A percentile compares a stretch with the other conserved stretches of the same genome.
Evolutionary conservation across 2,113 vertebrate genomes (phyloP).

Genomic region (human): GRCh38 chr9:115880001-115880500

Average conservation of each 20-base stretch:
- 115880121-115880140: background rate
- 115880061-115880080: background rate
- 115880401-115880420: background rate
- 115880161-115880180: background rate
- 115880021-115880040: background rate
- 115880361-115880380: background rate
- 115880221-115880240: constrained; percentile 3
- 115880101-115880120: background rate
- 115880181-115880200: background rate
- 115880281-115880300: background rate
- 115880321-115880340: background rate
- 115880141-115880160: background rate
- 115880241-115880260: background rate
- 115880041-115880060: background rate
- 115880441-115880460: background rate
- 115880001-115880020: background rate
- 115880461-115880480: background rate
- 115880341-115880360: background rate
- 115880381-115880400: background rate
- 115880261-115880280: background rate
- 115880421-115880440: background rate
- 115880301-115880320: background rate
- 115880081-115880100: background rate
- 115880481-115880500: background rate
- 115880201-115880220: background rate